Conservation (phyloP, 2,113 vertebrate species). For the Sinocyclocheilus anshuiensis region DNA sequence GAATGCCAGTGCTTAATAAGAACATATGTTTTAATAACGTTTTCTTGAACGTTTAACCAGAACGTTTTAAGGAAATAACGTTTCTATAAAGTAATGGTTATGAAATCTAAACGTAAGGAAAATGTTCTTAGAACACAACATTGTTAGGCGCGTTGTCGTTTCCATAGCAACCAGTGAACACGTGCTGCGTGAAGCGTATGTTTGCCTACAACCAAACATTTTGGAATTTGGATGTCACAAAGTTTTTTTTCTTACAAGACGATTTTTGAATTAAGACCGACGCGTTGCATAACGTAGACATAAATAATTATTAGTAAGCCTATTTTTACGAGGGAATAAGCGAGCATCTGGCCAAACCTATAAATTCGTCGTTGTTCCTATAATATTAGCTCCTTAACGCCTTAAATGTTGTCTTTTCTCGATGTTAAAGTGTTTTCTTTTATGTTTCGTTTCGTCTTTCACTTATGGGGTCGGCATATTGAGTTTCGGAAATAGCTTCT, state of each 20-base stretch:
- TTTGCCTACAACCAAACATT: neutral
- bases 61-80: neutral
- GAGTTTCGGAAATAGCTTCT: constrained; percentile 35
- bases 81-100: neutral
- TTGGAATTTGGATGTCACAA: neutral
- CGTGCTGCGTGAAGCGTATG: neutral
- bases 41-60: no score
- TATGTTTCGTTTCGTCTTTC: constrained; percentile 54
- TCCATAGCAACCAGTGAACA: constrained; percentile 45
- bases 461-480: constrained; percentile 49
- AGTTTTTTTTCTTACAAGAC: neutral
- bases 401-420: neutral
- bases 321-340: neutral
- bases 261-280: neutral
- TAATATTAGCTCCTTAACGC: neutral
- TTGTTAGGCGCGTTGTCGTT: constrained; percentile 8
- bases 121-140: neutral
- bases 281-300: neutral
- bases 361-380: neutral
- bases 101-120: neutral
- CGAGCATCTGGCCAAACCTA: neutral
- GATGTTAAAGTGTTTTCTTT: neutral
- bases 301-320: neutral
- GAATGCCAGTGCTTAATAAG: no score
- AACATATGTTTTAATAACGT: no score